Conservation (phyloP, 1,140 invertebrate genomes). For the Phocides pigmalion region DNA sequence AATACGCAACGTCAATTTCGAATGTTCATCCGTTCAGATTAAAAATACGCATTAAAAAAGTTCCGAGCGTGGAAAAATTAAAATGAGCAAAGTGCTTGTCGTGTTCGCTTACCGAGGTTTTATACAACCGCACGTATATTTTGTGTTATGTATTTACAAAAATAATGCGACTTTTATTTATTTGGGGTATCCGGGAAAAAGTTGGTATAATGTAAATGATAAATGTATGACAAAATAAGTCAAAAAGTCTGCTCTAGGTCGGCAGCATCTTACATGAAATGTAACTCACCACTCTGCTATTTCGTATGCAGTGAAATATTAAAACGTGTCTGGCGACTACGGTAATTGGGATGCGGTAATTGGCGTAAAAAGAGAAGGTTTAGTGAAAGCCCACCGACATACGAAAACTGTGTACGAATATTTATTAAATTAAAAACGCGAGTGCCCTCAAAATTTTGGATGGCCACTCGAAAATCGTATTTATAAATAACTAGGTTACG, state of each 20-base stretch:
- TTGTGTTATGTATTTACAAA: no score
- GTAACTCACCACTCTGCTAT: neutral
- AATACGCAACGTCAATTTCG: no score
- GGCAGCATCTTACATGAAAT: neutral
- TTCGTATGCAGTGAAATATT: slow-evolving; percentile 8
- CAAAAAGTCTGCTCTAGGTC: neutral
- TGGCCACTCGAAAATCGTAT: slow-evolving; percentile 6
- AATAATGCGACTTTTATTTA: neutral
- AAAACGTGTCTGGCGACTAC: slow-evolving; percentile 6
- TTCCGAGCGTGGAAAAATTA: no score
- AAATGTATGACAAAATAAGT: slow-evolving; percentile 4
- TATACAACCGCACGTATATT: no score
- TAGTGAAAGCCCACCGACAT: neutral
- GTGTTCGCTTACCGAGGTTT: no score
- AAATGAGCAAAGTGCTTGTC: no score
- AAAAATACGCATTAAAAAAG: no score
- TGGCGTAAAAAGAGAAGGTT: slow-evolving; percentile 13
- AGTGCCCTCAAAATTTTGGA: neutral
- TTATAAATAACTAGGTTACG: slow-evolving; percentile 2
- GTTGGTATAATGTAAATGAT: no score
- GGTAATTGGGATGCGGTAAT: slow-evolving; percentile 24
- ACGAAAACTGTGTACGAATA: neutral
- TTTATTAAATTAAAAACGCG: slow-evolving; percentile 7
- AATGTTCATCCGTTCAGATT: no score
- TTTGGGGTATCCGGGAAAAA: neutral